phyloP scores from a whole-genome alignment of 2,113 vertebrate species.

The Megaceryle maxima region DNA sequence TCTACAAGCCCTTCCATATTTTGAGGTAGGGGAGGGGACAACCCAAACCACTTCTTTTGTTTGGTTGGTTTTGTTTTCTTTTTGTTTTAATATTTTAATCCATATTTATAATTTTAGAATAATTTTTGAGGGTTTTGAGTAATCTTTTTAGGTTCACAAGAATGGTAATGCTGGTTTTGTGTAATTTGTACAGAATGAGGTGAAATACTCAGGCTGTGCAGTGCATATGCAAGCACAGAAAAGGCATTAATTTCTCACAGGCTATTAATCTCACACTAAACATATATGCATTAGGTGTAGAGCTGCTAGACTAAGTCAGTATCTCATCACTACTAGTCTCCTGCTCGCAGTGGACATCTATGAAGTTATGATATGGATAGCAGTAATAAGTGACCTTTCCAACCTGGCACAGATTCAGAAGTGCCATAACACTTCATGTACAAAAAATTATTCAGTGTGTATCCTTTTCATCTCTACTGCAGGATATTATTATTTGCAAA shows the following conservation, averaged over 20 bases:
- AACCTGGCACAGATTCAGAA: background rate
- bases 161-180: background rate
- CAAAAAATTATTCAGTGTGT: constrained; percentile 39
- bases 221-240: background rate
- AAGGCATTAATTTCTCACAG: background rate
- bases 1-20: background rate
- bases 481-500: constrained; percentile 52
- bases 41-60: background rate
- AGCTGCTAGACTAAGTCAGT: background rate
- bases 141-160: background rate
- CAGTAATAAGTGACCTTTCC: constrained; percentile 26
- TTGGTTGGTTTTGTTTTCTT: background rate
- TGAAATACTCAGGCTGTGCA: background rate
- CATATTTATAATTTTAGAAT: background rate
- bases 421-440: constrained; percentile 15
- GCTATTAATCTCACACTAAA: background rate
- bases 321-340: constrained; percentile 4
- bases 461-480: constrained; percentile 50
- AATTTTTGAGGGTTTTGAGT: background rate
- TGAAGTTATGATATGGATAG: background rate
- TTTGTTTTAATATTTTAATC: background rate
- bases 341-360: constrained; percentile 6
- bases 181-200: background rate
- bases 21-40: background rate
- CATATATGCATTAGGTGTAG: background rate